Conservation (phyloP, 2,888 invertebrate species). For the Latrodectus elegans region DNA sequence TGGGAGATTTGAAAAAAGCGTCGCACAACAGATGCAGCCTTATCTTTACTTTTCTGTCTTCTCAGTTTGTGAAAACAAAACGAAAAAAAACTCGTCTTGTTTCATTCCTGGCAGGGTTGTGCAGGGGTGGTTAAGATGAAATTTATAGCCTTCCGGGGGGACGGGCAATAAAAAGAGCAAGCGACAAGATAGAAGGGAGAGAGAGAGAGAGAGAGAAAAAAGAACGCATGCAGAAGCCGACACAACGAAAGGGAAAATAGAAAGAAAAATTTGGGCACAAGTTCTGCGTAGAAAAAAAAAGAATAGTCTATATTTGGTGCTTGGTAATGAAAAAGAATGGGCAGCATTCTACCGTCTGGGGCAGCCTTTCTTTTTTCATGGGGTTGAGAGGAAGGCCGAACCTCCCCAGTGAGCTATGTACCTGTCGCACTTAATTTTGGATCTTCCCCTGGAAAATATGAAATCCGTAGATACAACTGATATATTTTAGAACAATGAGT, state of each 20-base stretch:
- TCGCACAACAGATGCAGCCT: too few species aligned
- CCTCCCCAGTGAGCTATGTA: background rate
- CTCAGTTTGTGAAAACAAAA: too few species aligned
- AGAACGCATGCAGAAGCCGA: background rate
- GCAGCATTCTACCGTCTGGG: too few species aligned
- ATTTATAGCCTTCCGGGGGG: constrained; percentile 39
- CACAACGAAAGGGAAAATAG: too few species aligned
- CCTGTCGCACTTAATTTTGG: background rate
- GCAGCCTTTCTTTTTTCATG: background rate
- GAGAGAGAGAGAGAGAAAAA: constrained; percentile 1
- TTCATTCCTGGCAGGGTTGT: background rate
- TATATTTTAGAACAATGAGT: background rate
- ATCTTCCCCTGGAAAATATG: constrained; percentile 1
- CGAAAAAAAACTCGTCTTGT: too few species aligned
- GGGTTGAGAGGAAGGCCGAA: background rate
- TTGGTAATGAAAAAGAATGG: too few species aligned
- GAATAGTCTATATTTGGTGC: too few species aligned
- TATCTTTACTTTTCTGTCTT: too few species aligned
- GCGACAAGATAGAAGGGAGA: constrained; percentile 13
- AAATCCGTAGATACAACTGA: background rate
- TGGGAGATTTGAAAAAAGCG: too few species aligned
- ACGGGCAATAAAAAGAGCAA: constrained; percentile 34
- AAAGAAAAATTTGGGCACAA: too few species aligned
- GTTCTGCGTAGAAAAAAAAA: too few species aligned
- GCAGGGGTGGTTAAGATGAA: constrained; percentile 26